Evolutionary conservation across 2,113 vertebrate species (phyloP).

Genomic region (Nipponia nippon): DNA sequence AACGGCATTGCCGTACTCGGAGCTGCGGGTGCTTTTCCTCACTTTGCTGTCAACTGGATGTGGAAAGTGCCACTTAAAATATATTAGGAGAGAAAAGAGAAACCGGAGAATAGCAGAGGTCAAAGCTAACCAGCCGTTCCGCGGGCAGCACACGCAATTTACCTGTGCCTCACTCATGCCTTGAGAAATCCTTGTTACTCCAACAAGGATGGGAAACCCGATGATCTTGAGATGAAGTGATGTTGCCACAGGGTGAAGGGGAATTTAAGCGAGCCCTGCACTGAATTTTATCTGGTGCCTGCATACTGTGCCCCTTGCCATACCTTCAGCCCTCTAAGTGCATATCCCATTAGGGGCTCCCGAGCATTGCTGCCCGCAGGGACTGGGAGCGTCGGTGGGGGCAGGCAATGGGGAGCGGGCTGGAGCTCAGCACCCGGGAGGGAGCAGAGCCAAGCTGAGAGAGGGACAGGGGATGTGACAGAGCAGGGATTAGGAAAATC

Average conservation of each 20-base stretch:
- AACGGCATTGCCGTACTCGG: not conserved
- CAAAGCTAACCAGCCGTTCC: not conserved
- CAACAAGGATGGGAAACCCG: not conserved
- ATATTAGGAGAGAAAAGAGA: not conserved
- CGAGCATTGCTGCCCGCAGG: not conserved
- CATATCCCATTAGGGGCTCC: fast-evolving
- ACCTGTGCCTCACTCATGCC: fast-evolving
- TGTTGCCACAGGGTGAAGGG: not conserved
- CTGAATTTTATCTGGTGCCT: not conserved
- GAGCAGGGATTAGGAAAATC: not conserved
- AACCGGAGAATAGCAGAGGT: not conserved
- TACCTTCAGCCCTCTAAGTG: not conserved
- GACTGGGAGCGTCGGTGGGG: not conserved
- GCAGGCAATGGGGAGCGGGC: not conserved
- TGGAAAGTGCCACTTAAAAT: not conserved
- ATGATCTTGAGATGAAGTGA: not conserved
- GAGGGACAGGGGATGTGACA: not conserved
- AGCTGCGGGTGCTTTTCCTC: not conserved
- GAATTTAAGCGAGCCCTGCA: not conserved
- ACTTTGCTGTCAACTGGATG: not conserved
- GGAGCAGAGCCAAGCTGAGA: not conserved
- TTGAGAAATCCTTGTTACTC: not conserved
- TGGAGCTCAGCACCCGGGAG: not conserved
- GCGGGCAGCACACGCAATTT: not conserved
- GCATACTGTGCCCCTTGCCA: too few relatives aligned